Evolutionary conservation across 2,113 vertebrate species (phyloP).

Genomic region (Leptodactylus fuscus): DNA sequence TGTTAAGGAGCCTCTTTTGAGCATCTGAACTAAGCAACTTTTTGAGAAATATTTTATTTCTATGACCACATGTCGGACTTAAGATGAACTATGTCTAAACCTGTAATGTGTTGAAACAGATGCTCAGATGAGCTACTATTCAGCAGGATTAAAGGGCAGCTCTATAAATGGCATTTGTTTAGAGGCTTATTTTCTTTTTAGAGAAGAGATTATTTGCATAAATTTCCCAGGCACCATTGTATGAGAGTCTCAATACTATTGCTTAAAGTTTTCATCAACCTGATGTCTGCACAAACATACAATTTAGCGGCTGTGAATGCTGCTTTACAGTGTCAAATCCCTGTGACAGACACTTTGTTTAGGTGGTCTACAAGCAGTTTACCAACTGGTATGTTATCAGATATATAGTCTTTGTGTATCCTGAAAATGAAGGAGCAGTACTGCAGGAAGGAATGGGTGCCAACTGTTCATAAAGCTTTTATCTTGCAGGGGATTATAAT

Average conservation of each 20-base stretch:
- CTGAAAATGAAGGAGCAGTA: background rate
- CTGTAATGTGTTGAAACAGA: background rate
- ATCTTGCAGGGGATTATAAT: background rate
- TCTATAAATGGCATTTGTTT: slow-evolving; percentile 11
- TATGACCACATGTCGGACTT: background rate
- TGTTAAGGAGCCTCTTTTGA: background rate
- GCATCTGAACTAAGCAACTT: background rate
- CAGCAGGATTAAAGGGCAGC: background rate
- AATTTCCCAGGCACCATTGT: slow-evolving; percentile 9
- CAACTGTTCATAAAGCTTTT: background rate
- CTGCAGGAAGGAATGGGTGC: background rate
- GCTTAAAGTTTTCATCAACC: background rate
- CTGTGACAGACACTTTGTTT: slow-evolving; percentile 4
- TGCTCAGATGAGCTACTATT: background rate
- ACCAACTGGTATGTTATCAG: background rate
- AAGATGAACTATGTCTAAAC: background rate
- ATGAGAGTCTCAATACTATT: background rate
- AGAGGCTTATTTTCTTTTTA: background rate
- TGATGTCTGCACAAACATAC: background rate
- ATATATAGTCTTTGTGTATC: background rate
- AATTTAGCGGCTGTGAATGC: background rate
- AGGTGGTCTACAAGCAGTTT: background rate
- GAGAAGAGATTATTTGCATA: background rate
- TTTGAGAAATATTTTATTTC: background rate
- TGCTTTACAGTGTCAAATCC: background rate